A percentile compares a stretch with the other conserved stretches of the same genome.
Evolutionary conservation across 2,113 vertebrate genomes (phyloP).

Genomic region (Onychostruthus taczanowskii): DNA sequence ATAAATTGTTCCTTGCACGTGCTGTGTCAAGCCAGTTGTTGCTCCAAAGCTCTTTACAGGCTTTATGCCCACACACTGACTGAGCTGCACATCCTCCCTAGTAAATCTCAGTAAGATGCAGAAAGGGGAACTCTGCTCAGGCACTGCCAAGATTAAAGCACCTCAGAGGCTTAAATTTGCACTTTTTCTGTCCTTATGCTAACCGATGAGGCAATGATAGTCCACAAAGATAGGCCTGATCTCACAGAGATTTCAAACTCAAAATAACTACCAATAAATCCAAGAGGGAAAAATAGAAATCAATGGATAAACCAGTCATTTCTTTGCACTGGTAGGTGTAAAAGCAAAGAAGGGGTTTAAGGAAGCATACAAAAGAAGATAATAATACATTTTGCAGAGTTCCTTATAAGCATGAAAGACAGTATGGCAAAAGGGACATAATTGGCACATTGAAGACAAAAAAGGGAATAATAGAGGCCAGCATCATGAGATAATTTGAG

Average conservation of each 20-base stretch:
- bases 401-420: neutral
- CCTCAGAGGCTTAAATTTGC: constrained; percentile 16
- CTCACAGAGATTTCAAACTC: neutral
- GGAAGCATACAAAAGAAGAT: neutral
- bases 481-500: neutral
- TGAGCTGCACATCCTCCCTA: constrained; percentile 2
- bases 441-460: neutral
- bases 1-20: neutral
- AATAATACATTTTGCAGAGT: neutral
- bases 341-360: constrained; percentile 11
- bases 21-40: constrained; percentile 27
- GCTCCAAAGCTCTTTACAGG: constrained; percentile 48
- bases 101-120: neutral
- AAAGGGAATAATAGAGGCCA: neutral
- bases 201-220: neutral
- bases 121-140: constrained; percentile 15
- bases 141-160: constrained; percentile 12
- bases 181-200: constrained; percentile 6
- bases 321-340: neutral
- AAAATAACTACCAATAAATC: neutral
- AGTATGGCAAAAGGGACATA: neutral
- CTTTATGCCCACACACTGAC: constrained; percentile 46
- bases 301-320: neutral
- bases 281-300: neutral
- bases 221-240: neutral